Evolutionary conservation across 2,797 vertebrate genomes (phyloP).

Genomic region (Artibeus lituratus): DNA sequence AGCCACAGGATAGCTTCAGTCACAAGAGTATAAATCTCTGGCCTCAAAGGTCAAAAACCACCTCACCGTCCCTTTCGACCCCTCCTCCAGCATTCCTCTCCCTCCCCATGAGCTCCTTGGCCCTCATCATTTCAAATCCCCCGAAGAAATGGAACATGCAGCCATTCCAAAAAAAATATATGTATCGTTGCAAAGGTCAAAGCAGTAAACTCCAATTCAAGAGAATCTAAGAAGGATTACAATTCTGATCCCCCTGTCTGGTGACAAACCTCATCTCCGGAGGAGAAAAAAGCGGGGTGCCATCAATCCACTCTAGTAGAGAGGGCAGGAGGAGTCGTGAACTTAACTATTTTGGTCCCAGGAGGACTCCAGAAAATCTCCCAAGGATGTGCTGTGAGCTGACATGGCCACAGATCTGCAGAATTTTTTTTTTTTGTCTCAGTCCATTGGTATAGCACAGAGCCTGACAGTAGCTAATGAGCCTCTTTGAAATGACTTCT

Average conservation of each 20-base stretch:
- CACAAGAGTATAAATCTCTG: slow-evolving; percentile 56
- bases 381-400: not conserved
- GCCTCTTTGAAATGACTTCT: slow-evolving; percentile 36
- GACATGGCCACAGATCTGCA: not conserved
- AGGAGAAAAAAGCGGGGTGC: slow-evolving; percentile 53
- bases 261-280: slow-evolving; percentile 71
- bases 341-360: slow-evolving; percentile 47
- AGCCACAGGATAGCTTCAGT: slow-evolving; percentile 73
- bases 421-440: not conserved
- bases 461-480: not conserved
- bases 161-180: slow-evolving; percentile 77
- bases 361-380: not conserved
- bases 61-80: slow-evolving; percentile 55
- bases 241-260: slow-evolving; percentile 73
- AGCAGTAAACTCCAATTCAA: slow-evolving; percentile 76
- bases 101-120: not conserved
- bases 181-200: slow-evolving; percentile 81
- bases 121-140: slow-evolving; percentile 67
- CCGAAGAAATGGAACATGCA: slow-evolving; percentile 72
- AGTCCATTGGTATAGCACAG: not conserved
- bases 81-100: not conserved
- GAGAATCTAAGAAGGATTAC: slow-evolving; percentile 81
- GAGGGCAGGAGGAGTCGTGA: slow-evolving; percentile 61
- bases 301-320: slow-evolving; percentile 73
- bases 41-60: slow-evolving; percentile 79